A percentile compares a stretch with the other conserved stretches of the same genome.
Evolutionary conservation across 1,140 invertebrate species (phyloP).

Genomic region (Branchinecta lynchi): DNA sequence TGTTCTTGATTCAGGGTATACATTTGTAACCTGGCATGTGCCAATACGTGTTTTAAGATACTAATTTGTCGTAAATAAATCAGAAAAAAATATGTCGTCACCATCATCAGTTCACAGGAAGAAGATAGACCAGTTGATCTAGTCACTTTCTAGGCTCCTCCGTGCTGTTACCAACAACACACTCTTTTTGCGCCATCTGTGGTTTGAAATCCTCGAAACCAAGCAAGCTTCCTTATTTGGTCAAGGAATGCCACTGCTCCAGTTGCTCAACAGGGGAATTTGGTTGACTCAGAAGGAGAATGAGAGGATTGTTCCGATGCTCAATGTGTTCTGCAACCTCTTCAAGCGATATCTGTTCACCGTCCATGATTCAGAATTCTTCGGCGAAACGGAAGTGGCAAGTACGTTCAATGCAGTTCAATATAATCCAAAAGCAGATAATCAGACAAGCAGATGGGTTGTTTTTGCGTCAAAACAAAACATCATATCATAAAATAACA

Average conservation of each 20-base stretch:
- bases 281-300: constrained; percentile 47
- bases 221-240: constrained; percentile 29
- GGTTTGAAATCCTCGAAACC: constrained; percentile 40
- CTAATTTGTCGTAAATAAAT: no score
- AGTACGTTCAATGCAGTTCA: no score
- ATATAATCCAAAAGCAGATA: no score
- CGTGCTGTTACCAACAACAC: constrained; percentile 73
- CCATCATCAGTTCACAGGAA: no score
- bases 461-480: no score
- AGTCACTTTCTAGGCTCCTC: constrained; percentile 44
- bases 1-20: no score
- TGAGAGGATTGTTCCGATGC: constrained; percentile 51
- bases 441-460: no score
- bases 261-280: constrained; percentile 50
- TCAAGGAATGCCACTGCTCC: constrained; percentile 46
- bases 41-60: no score
- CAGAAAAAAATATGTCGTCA: no score
- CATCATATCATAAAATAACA: no score
- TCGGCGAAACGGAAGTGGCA: constrained; percentile 28
- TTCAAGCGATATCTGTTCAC: constrained; percentile 67
- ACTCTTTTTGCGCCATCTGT: constrained; percentile 59
- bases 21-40: no score
- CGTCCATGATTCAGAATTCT: constrained; percentile 73
- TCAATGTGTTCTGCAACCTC: constrained; percentile 69
- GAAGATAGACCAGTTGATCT: no score